Base-by-base conservation (phyloP, 2,888 invertebrate genomes). In the Megamerina dolium region DNA sequence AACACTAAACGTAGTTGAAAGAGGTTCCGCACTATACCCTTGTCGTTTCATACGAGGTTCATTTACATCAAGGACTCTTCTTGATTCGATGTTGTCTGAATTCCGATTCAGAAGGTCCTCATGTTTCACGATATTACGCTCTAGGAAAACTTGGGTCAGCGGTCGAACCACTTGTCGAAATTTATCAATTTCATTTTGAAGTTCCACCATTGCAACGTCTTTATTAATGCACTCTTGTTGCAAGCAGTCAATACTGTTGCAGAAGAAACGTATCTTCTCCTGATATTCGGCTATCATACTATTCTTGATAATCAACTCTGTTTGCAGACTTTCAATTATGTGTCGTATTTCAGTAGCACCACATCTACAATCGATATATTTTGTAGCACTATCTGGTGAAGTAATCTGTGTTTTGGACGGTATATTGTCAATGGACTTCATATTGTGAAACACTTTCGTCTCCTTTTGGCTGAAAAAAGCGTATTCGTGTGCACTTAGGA, bases 111-210 rank as follows among this genome's bases (percentile, higher is more conserved):
- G 68, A 32, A 72, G 68, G 45, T 74, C 74, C 48, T 74, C 71
- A 31, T 61, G 48, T 6, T 50, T 52, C 2, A 34, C 18, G 16
- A 48, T 51, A 53, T 68, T 72, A 45, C 73, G 73, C 46, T 76
- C 76, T 49, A 83, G 77, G 43, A 83, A 76, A 54, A 81, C 80
- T 57, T 79, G 79, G 1, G 84, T 84, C 55, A 84, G 67, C 3
- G 84, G 83, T 52, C 78, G 76, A 0, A 65, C 83, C 39, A 88
- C 84, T 69, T 85, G 85, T 48, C 85, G 77, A 67, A 84, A 90
- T 70, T 88, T 89, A 64, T 90, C 89, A 58, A 91, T 83, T 73
- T 90, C 88, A 65, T 85, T 86, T 58, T 83, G 83, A 37, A 93
- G 74, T 56, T 87, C 81, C 48, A 81, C 77, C 55, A 93, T 88